Evolutionary conservation across 2,888 invertebrate genomes (phyloP).

Genomic region (Polyommatus iphigenia): DNA sequence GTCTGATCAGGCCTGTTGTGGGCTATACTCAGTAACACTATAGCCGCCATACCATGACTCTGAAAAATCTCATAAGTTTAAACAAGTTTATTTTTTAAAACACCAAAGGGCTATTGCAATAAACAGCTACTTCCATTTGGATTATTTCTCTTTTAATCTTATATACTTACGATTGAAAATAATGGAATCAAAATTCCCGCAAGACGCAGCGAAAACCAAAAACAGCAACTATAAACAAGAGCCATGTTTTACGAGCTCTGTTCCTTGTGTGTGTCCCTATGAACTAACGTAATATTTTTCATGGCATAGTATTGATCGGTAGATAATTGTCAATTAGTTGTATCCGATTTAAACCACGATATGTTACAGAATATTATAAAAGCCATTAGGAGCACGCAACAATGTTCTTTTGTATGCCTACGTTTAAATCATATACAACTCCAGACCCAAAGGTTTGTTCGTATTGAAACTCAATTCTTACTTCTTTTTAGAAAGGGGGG

Average conservation of each 20-base stretch:
- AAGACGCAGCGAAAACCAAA: slow-evolving; percentile 72
- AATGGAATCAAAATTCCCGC: slow-evolving; percentile 68
- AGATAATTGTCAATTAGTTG: slow-evolving; percentile 15
- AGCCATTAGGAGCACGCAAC: slow-evolving; percentile 25
- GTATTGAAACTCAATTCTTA: not conserved
- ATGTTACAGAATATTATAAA: slow-evolving; percentile 1
- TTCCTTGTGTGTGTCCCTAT: not conserved
- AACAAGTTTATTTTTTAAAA: not conserved
- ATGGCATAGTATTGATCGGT: not conserved
- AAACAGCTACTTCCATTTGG: not conserved
- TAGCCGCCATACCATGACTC: slow-evolving; percentile 56
- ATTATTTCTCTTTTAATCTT: not conserved
- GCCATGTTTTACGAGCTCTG: slow-evolving; percentile 51
- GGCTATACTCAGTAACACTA: slow-evolving; percentile 52
- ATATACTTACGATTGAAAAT: slow-evolving; percentile 60
- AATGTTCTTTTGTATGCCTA: not conserved
- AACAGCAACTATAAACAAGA: slow-evolving; percentile 71
- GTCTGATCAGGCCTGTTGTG: slow-evolving; percentile 49
- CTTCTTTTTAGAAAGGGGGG: not conserved
- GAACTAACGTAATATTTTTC: not conserved
- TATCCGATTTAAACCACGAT: slow-evolving; percentile 20
- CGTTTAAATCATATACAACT: not conserved
- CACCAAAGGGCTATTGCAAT: not conserved
- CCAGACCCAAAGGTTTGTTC: not conserved
- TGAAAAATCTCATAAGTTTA: slow-evolving; percentile 42